These are phyloP conservation scores for Trichogramma pretiosum DNA, from an alignment of 1,140 invertebrate species.

Conservation along the genomic window DNA sequence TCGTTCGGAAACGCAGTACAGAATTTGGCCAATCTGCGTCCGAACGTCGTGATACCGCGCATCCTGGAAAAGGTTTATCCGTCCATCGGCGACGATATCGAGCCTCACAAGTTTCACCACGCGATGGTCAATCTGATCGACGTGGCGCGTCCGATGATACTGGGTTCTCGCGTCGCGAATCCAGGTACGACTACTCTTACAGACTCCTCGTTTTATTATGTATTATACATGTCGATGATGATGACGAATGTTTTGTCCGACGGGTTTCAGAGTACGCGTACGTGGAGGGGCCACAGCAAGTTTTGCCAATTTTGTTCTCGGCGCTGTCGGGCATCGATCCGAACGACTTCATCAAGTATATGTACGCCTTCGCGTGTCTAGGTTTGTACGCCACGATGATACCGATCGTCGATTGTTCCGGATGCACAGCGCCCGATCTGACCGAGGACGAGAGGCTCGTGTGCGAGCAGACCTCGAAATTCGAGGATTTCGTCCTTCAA, in stretches of 20 bases:
- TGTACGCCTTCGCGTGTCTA: conserved; percentile 72
- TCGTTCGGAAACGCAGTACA: conserved; percentile 59
- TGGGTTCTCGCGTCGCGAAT: conserved; percentile 49
- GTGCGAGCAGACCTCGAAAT: conserved; percentile 69
- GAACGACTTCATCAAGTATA: conserved; percentile 79
- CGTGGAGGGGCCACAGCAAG: conserved; percentile 68
- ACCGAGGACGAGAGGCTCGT: conserved; percentile 65
- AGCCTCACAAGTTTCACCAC: conserved; percentile 25
- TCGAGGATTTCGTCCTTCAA: conserved; percentile 83
- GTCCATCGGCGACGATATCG: conserved; percentile 5
- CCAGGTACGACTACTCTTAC: no score
- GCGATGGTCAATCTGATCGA: conserved; percentile 68
- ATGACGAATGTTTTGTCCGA: not conserved
- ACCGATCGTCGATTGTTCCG: conserved; percentile 77
- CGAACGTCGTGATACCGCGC: conserved; percentile 73
- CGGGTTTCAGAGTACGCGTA: conserved; percentile 47
- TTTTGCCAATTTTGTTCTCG: conserved; percentile 70
- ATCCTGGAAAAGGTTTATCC: conserved; percentile 45
- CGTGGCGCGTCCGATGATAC: conserved; percentile 60
- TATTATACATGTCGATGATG: no score
- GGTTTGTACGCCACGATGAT: conserved; percentile 66
- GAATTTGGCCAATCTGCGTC: conserved; percentile 67
- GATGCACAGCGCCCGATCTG: conserved; percentile 54
- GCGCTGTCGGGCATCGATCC: conserved; percentile 82
- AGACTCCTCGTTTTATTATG: no score